phyloP scores from a whole-genome alignment of 2,113 vertebrate genomes.

The Pseudopipra pipra region DNA sequence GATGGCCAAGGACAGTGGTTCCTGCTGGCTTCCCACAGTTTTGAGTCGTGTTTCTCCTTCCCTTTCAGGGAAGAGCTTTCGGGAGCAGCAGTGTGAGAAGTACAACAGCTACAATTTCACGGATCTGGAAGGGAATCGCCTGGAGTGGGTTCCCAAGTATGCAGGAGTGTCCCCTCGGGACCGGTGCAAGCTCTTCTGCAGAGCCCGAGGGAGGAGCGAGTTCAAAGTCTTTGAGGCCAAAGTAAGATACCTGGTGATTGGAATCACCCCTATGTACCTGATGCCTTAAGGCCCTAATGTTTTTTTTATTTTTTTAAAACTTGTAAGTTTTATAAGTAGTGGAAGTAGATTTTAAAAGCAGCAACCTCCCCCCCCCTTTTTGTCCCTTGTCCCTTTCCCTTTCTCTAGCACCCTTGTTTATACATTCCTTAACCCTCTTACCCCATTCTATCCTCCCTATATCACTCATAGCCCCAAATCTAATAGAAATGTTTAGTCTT shows the following conservation, averaged over 20 bases:
- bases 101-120: slow-evolving; percentile 86
- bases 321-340: too few species aligned
- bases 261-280: neutral
- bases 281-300: too few species aligned
- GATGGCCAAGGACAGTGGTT: rapidly evolving
- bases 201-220: slow-evolving; percentile 86
- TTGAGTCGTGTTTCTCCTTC: neutral
- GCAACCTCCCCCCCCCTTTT: too few species aligned
- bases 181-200: slow-evolving; percentile 93
- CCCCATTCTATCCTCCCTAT: too few species aligned
- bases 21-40: rapidly evolving
- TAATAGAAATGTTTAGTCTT: too few species aligned
- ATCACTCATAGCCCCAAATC: too few species aligned
- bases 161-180: slow-evolving; percentile 90
- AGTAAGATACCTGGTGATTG: slow-evolving; percentile 64
- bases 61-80: slow-evolving; percentile 87
- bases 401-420: too few species aligned
- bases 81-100: slow-evolving; percentile 95
- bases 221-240: slow-evolving; percentile 97
- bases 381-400: too few species aligned
- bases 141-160: slow-evolving; percentile 95
- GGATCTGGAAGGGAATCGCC: slow-evolving; percentile 80
- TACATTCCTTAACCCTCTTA: too few species aligned
- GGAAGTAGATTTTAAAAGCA: too few species aligned
- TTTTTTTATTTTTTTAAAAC: too few species aligned